These are phyloP conservation scores for Chitala chitala DNA, from an alignment of 2,113 vertebrate genomes.

Conservation along the genomic window DNA sequence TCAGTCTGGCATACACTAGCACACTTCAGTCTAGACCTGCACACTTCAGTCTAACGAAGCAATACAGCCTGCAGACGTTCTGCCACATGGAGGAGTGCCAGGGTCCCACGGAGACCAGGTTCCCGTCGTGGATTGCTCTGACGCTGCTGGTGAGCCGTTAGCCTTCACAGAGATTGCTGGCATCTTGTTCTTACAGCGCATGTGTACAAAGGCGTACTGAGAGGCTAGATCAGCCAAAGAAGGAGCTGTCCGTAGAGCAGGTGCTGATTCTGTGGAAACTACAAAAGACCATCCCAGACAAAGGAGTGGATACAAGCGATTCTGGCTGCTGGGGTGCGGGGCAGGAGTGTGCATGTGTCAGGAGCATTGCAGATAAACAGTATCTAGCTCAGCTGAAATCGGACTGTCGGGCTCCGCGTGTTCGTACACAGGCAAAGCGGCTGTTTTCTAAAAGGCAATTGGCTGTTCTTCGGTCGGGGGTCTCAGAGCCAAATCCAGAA, in stretches of 20 bases:
- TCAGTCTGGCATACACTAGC: neutral
- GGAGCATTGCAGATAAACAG: neutral
- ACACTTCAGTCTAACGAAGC: too few species aligned
- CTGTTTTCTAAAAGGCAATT: neutral
- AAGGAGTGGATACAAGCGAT: constrained; percentile 41
- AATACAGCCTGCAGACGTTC: neutral
- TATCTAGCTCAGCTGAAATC: too few species aligned
- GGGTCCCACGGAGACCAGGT: too few species aligned
- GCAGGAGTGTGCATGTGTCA: neutral
- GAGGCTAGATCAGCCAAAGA: constrained; percentile 29
- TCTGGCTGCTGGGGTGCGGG: neutral
- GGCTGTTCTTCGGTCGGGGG: too few species aligned
- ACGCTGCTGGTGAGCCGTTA: too few species aligned
- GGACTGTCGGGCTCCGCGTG: neutral
- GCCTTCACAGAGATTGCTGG: too few species aligned
- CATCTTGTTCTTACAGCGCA: neutral
- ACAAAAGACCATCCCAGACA: constrained; percentile 54
- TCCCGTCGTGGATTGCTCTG: too few species aligned
- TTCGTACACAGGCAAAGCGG: neutral
- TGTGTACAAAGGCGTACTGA: constrained; percentile 24
- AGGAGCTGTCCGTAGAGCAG: constrained; percentile 47
- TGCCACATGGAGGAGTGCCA: too few species aligned
- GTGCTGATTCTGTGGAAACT: constrained; percentile 50
- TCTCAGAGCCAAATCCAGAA: neutral
- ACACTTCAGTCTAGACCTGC: too few species aligned